A percentile compares a stretch with the other conserved stretches of the same genome.
phyloP scores from a whole-genome alignment of 2,797 vertebrate species.

The Dallia pectoralis region DNA sequence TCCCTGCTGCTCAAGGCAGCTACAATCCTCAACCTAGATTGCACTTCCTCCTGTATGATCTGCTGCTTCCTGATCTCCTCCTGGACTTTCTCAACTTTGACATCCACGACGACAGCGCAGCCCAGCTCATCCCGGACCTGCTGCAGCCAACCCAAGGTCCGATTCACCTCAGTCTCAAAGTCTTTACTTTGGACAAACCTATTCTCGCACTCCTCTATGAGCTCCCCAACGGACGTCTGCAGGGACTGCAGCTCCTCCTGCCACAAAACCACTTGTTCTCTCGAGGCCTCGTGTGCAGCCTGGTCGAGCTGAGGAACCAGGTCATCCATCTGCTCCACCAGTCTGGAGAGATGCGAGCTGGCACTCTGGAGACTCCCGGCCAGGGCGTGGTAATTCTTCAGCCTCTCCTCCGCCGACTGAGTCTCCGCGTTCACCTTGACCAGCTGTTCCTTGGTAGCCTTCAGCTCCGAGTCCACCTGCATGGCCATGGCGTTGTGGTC shows the following conservation, averaged over 20 bases:
- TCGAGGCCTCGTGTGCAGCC: constrained; percentile 76
- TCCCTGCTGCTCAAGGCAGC: constrained; percentile 89
- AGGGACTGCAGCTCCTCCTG: constrained; percentile 86
- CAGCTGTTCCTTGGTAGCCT: constrained; percentile 79
- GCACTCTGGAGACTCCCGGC: constrained; percentile 88
- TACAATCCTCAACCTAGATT: constrained; percentile 91
- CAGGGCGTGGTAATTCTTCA: constrained; percentile 90
- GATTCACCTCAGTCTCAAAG: constrained; percentile 91
- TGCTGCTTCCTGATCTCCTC: constrained; percentile 96
- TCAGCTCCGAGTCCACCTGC: constrained; percentile 83
- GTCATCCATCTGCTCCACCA: constrained; percentile 86
- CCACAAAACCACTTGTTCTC: constrained; percentile 82
- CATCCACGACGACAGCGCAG: constrained; percentile 79
- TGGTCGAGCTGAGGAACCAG: constrained; percentile 85
- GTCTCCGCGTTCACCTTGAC: constrained; percentile 88
- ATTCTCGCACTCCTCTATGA: constrained; percentile 88
- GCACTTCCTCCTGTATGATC: constrained; percentile 95
- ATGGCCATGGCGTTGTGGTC: constrained; percentile 82
- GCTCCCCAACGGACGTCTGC: constrained; percentile 79
- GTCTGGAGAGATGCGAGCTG: constrained; percentile 80
- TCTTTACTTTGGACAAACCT: constrained; percentile 94
- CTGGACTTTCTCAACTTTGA: constrained; percentile 87
- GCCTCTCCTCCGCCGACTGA: constrained; percentile 88
- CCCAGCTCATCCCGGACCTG: constrained; percentile 82
- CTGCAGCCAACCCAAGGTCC: constrained; percentile 88